These are phyloP conservation scores for Aradus depressus DNA, from an alignment of 2,888 invertebrate species.

Conservation along the genomic window DNA sequence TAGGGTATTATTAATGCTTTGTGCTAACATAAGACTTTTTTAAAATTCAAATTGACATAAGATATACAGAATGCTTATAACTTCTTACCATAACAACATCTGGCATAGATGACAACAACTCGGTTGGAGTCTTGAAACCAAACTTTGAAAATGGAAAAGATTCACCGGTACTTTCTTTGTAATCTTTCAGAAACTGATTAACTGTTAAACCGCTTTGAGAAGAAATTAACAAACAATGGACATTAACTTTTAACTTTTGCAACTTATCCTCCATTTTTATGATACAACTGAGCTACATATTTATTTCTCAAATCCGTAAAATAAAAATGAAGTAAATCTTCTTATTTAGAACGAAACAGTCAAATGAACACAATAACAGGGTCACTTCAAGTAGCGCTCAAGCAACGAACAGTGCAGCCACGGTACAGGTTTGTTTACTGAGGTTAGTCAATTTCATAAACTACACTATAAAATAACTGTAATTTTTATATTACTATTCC, in stretches of 20 bases:
- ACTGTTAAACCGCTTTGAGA: neutral
- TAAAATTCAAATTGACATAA: neutral
- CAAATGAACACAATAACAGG: too few species aligned
- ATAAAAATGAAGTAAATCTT: too few species aligned
- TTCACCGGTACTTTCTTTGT: conserved; percentile 1
- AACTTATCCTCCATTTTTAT: conserved; percentile 7
- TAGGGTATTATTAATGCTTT: neutral
- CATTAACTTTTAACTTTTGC: conserved; percentile 5
- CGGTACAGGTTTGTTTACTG: too few species aligned
- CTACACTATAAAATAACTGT: too few species aligned
- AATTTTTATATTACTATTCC: too few species aligned
- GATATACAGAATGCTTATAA: neutral
- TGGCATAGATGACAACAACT: conserved; percentile 3
- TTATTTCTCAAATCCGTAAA: neutral
- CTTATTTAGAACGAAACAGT: too few species aligned
- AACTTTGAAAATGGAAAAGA: neutral
- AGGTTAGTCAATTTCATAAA: too few species aligned
- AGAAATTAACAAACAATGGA: neutral
- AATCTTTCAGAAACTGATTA: conserved; percentile 1
- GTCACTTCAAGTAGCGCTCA: too few species aligned
- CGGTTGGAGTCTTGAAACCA: neutral
- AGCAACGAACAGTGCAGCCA: too few species aligned
- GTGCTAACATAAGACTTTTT: too few species aligned
- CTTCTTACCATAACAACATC: conserved; percentile 8
- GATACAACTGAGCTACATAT: neutral